These are phyloP conservation scores for Salarias fasciatus DNA, from an alignment of 2,797 vertebrate genomes.

Conservation along the genomic window DNA sequence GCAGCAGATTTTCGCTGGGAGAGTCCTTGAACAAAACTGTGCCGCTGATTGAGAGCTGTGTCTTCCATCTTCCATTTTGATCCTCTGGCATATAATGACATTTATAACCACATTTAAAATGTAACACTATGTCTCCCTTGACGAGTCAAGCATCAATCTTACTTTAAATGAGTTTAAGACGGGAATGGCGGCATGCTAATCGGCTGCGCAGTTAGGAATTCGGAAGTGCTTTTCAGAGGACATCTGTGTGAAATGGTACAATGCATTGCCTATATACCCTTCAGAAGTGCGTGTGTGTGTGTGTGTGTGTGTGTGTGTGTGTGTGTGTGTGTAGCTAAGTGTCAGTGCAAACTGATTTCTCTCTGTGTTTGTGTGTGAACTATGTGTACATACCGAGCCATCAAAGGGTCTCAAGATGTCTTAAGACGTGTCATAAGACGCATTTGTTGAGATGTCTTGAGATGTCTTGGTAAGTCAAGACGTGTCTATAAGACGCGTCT, in stretches of 20 bases:
- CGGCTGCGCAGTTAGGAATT: slow-evolving; percentile 21
- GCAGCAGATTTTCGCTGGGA: slow-evolving; percentile 24
- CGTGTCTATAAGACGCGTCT: no score
- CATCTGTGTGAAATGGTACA: slow-evolving; percentile 16
- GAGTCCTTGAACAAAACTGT: slow-evolving; percentile 43
- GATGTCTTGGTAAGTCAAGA: no score
- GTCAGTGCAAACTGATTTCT: neutral
- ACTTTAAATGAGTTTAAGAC: slow-evolving; percentile 49
- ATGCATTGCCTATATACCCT: slow-evolving; percentile 1
- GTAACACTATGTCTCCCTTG: slow-evolving; percentile 41
- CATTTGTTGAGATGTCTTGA: no score
- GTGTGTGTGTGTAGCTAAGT: neutral
- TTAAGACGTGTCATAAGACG: no score
- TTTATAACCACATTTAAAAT: slow-evolving; percentile 62
- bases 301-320: slow-evolving; percentile 12
- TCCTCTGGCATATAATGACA: slow-evolving; percentile 57
- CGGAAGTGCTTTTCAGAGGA: slow-evolving; percentile 20
- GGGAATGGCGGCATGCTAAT: slow-evolving; percentile 20
- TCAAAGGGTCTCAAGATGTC: no score
- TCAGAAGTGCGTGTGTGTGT: neutral
- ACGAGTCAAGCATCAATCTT: slow-evolving; percentile 55
- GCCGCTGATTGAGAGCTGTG: slow-evolving; percentile 27
- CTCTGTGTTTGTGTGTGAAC: slow-evolving; percentile 16
- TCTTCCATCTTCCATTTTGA: slow-evolving; percentile 57
- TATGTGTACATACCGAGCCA: no score